Conservation (phyloP, 2,797 vertebrate genomes). For the Malurus leucopterus region DNA sequence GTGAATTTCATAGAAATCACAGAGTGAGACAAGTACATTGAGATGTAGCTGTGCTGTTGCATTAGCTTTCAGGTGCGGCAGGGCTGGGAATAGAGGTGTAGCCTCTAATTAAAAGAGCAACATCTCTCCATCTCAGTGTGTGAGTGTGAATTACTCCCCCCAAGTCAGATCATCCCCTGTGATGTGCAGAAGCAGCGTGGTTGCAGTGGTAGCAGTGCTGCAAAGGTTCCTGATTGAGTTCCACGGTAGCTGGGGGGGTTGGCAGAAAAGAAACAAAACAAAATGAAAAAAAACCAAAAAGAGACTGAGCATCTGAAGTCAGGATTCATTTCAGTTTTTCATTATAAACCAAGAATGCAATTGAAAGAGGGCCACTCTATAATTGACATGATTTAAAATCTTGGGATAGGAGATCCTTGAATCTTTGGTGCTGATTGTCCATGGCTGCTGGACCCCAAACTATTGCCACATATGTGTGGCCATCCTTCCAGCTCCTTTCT, state of each 20-base stretch:
- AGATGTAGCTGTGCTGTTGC: background rate
- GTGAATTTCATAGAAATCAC: background rate
- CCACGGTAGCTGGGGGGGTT: background rate
- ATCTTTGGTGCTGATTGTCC: background rate
- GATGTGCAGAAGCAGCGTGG: background rate
- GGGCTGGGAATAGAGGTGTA: conserved; percentile 12
- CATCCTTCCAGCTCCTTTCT: background rate
- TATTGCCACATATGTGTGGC: rapidly evolving
- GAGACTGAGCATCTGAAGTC: background rate
- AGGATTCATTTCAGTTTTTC: background rate
- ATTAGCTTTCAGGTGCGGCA: background rate
- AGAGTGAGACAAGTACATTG: background rate
- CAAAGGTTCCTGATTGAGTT: background rate
- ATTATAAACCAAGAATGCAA: background rate
- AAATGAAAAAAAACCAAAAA: background rate
- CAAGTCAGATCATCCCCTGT: background rate
- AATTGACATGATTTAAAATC: background rate
- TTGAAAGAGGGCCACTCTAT: background rate
- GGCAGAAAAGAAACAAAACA: background rate
- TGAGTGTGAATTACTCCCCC: background rate
- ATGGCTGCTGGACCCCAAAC: background rate
- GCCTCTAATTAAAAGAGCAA: conserved; percentile 24
- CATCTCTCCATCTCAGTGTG: background rate
- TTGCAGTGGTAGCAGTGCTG: background rate
- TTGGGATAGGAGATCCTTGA: background rate